Evolutionary conservation across 2,797 vertebrate species (phyloP).

Genomic region (Glossophaga mutica): DNA sequence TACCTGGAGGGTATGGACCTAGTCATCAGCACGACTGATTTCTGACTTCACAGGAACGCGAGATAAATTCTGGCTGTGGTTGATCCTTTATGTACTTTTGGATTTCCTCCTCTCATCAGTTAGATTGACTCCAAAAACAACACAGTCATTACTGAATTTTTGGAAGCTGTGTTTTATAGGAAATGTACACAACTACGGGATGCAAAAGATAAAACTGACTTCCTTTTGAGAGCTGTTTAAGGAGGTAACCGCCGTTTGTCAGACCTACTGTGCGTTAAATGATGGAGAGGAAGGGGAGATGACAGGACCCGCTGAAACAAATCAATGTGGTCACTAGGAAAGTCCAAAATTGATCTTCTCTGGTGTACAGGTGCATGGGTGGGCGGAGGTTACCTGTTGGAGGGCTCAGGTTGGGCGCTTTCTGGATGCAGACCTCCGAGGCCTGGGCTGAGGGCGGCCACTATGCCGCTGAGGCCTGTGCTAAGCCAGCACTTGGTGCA

Average conservation of each 20-base stretch:
- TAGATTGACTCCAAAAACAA: not conserved
- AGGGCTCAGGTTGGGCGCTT: not conserved
- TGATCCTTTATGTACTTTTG: not conserved
- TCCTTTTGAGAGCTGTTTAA: not conserved
- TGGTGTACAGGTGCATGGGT: not conserved
- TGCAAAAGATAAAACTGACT: not conserved
- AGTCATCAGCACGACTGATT: not conserved
- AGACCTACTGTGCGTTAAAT: not conserved
- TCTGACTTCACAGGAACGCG: not conserved
- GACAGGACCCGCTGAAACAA: not conserved
- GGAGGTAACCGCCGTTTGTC: not conserved
- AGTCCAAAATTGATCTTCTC: not conserved
- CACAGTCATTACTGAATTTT: not conserved
- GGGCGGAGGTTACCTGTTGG: not conserved
- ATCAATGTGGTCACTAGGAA: not conserved
- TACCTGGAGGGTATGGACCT: not conserved
- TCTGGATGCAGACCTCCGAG: not conserved
- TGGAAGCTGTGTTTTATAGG: not conserved
- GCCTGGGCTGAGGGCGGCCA: not conserved
- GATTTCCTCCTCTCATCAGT: not conserved
- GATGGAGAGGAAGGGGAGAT: not conserved
- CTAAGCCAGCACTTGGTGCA: not conserved
- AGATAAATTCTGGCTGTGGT: not conserved
- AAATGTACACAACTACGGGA: not conserved
- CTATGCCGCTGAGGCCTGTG: not conserved